Percentiles rank a stretch among this genome's conserved stretches.
Evolutionary conservation across 2,797 vertebrate genomes (phyloP).

Genomic region (Morus bassanus): DNA sequence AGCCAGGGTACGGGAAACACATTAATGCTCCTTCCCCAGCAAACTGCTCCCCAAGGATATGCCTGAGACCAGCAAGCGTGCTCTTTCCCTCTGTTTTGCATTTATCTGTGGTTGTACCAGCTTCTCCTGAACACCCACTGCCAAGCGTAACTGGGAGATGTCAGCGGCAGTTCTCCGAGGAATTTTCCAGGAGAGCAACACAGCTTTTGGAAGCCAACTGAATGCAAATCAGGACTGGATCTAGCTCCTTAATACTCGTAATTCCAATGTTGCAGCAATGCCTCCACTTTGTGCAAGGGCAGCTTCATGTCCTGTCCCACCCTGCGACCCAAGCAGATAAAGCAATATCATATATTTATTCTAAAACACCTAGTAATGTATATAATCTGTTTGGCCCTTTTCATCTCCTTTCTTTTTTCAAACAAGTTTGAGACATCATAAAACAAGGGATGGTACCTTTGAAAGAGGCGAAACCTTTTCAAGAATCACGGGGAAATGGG

Average conservation of each 20-base stretch:
- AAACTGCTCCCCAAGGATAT: background rate
- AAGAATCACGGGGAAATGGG: background rate
- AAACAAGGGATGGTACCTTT: background rate
- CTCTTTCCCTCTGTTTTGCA: background rate
- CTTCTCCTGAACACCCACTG: background rate
- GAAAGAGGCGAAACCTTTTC: background rate
- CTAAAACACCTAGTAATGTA: background rate
- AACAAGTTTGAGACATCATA: background rate
- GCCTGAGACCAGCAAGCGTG: background rate
- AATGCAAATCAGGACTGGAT: background rate
- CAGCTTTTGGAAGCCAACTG: background rate
- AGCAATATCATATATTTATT: background rate
- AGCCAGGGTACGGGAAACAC: background rate
- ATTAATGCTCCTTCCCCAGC: background rate
- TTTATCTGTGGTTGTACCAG: background rate
- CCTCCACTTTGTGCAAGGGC: background rate
- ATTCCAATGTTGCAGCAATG: background rate
- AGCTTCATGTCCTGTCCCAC: background rate
- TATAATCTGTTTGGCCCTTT: background rate
- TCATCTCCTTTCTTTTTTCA: background rate
- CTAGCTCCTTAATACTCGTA: background rate
- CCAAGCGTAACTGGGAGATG: rapidly evolving
- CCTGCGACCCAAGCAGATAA: background rate
- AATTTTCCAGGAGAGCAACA: background rate
- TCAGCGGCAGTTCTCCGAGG: rapidly evolving